phyloP scores from a whole-genome alignment of 2,888 invertebrate genomes.

The Neoaliturus tenellus region DNA sequence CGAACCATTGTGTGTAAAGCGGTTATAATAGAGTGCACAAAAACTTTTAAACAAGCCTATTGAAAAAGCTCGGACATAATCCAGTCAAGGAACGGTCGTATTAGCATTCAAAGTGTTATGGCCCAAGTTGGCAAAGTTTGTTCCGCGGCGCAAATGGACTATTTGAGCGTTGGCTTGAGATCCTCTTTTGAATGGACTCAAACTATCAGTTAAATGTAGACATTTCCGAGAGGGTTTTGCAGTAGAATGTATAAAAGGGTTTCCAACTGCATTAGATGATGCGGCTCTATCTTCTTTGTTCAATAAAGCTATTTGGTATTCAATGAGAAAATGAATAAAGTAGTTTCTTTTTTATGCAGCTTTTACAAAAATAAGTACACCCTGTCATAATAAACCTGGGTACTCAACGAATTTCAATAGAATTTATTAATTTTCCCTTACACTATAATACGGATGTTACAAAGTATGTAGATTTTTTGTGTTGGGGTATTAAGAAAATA shows the following conservation, averaged over 20 bases:
- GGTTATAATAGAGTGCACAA: neutral
- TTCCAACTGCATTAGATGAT: neutral
- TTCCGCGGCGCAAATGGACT: neutral
- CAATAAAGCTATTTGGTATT: too few species aligned
- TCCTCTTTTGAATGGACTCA: slow-evolving; percentile 22
- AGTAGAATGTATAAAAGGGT: neutral
- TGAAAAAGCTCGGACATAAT: slow-evolving; percentile 6
- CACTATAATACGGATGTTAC: too few species aligned
- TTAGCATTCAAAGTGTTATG: slow-evolving; percentile 25
- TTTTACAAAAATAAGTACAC: too few species aligned
- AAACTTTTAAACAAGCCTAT: slow-evolving; percentile 17
- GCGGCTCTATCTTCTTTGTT: too few species aligned
- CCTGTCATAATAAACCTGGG: too few species aligned
- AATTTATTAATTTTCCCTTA: too few species aligned
- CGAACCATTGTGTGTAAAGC: neutral
- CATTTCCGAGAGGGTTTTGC: neutral
- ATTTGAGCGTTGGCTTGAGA: slow-evolving; percentile 1
- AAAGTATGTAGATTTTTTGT: too few species aligned
- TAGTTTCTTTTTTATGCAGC: too few species aligned
- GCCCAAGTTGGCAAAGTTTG: slow-evolving; percentile 1
- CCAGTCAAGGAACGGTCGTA: neutral
- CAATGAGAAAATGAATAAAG: too few species aligned
- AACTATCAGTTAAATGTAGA: slow-evolving; percentile 3
- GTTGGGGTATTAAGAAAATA: too few species aligned
- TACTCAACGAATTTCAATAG: too few species aligned